Base-by-base conservation (phyloP, 92 coral and sea anemone species). In the Heliopora coerulea region DNA sequence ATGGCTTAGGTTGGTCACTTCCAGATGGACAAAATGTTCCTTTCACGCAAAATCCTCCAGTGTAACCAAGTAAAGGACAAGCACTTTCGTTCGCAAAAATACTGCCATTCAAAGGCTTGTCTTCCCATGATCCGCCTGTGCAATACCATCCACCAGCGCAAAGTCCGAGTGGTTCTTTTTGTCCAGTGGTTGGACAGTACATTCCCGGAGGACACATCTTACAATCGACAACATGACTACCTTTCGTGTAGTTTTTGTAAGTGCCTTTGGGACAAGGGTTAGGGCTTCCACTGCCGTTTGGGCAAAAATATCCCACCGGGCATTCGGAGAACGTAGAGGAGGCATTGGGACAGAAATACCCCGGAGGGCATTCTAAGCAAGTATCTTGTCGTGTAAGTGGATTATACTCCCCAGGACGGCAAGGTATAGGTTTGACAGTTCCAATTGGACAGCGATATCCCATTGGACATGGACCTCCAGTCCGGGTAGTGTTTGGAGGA, bases 61-160 rank as follows among this genome's bases (percentile, higher is more conserved):
- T 90, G 49, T 85, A 84, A 49, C 99, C 99, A 66, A 95, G 82
- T 73, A 88, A 61, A 30, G 97, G 96, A 81, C 99, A 90, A 3
- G 89, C 88, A 29, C 84, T 83, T 49, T 88, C 93, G 72, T 93
- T 90, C 56, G 86, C 89, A 44, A 95, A 90, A 29, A 90, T 88
- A 10, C 60, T 79, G 19, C 72, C 68, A 78, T 90, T 88, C 11
- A 95, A 82, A 3, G 99, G 99, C 73, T 73, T 58, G 46, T 66
- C 81, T 78, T 95, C 95, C 99, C 99, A 95, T 24, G 99, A 95
- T 30, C 99, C 99, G 52, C 99, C 99, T 61, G 84, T 88, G 59
- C 99, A 95, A 78, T 74, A 95, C 95, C 96, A 90, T 21, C 99
- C 99, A 23, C 86, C 88, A 21, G 91, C 90, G 77, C 99, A 95